phyloP scores from a whole-genome alignment of 2,113 vertebrate species.

The Nyctibius bracteatus region DNA sequence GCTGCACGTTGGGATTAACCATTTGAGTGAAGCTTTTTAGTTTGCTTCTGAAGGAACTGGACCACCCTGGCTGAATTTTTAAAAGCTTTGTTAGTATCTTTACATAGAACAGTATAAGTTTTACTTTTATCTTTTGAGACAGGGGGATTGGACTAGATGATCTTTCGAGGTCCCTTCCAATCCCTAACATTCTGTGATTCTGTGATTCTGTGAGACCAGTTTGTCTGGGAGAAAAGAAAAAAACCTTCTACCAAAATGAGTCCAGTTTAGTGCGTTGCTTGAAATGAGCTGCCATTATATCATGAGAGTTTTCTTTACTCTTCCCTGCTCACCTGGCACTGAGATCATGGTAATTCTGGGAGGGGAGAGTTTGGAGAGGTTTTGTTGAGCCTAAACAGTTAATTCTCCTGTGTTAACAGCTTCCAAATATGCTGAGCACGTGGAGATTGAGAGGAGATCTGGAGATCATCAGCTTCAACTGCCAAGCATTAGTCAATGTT shows the following conservation, averaged over 20 bases:
- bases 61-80: not conserved
- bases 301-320: not conserved
- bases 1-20: not conserved
- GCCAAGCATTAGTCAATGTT: not conserved
- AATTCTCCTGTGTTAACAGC: not conserved
- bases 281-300: not conserved
- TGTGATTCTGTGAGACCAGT: no score
- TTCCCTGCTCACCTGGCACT: not conserved
- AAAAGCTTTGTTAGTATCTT: not conserved
- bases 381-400: not conserved
- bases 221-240: not conserved
- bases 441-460: not conserved
- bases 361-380: not conserved
- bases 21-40: not conserved
- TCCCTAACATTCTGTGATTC: no score
- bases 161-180: no score
- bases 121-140: not conserved
- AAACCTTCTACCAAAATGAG: not conserved
- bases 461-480: not conserved
- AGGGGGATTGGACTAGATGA: no score
- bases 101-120: not conserved
- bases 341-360: not conserved
- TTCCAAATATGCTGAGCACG: not conserved
- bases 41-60: not conserved
- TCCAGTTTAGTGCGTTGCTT: not conserved